Conservation (phyloP, 2,113 vertebrate genomes). For the Neolamprologus brichardi region DNA sequence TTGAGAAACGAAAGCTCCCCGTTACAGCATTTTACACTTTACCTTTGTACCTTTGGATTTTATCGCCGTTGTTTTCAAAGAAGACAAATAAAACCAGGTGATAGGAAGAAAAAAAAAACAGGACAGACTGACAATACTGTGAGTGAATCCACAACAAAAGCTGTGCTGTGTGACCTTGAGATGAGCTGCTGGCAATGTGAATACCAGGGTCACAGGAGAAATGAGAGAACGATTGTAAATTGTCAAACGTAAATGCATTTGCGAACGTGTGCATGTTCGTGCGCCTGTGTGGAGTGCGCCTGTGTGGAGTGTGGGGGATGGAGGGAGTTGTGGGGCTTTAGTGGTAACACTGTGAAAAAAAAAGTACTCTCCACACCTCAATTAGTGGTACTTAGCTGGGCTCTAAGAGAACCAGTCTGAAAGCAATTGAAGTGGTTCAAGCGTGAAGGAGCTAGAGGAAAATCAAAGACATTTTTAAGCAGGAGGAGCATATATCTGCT, state of each 20-base stretch:
- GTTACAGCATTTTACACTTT: neutral
- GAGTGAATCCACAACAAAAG: conserved; percentile 10
- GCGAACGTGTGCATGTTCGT: neutral
- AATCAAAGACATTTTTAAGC: conserved; percentile 47
- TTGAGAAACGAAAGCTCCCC: neutral
- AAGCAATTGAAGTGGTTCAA: conserved; percentile 52
- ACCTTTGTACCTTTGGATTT: neutral
- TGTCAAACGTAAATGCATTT: neutral
- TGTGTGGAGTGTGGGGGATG: neutral
- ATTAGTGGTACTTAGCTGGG: conserved; percentile 52
- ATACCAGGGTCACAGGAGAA: neutral
- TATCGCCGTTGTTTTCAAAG: neutral
- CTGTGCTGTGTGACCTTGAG: conserved; percentile 36
- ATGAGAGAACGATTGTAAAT: neutral
- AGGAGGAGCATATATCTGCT: neutral
- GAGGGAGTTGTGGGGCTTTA: neutral
- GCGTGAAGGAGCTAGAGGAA: conserved; percentile 19
- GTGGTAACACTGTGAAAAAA: neutral
- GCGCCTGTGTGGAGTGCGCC: neutral
- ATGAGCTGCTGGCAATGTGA: neutral
- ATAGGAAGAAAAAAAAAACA: neutral
- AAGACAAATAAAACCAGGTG: neutral
- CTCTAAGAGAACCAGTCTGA: conserved; percentile 26
- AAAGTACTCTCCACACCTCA: conserved; percentile 42
- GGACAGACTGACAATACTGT: neutral